These are phyloP conservation scores for Alloplasta piceator DNA, from an alignment of 2,888 invertebrate species.

Conservation along the genomic window DNA sequence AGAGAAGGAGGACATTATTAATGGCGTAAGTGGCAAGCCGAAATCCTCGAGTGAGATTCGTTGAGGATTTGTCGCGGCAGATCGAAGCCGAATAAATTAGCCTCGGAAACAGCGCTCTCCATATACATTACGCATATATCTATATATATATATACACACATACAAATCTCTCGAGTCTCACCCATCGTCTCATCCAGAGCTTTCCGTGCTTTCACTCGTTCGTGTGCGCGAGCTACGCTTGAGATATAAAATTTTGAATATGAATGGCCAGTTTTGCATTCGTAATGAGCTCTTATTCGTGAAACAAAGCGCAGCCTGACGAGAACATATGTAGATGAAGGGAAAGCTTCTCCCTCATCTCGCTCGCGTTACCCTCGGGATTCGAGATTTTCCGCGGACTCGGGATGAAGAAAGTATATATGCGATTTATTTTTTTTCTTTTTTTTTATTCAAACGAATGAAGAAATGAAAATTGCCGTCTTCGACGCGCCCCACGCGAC, in stretches of 20 bases:
- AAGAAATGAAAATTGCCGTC: too few species aligned
- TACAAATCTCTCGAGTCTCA: constrained; percentile 77
- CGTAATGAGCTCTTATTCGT: constrained; percentile 89
- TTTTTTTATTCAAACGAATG: too few species aligned
- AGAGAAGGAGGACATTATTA: constrained; percentile 64
- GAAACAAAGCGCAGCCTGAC: constrained; percentile 83
- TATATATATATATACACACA: constrained; percentile 20
- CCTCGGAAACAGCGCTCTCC: constrained; percentile 83
- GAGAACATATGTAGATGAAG: constrained; percentile 87
- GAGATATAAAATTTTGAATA: constrained; percentile 95
- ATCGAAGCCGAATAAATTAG: constrained; percentile 90
- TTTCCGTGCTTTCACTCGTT: constrained; percentile 45
- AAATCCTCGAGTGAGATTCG: constrained; percentile 70
- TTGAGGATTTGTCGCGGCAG: constrained; percentile 81
- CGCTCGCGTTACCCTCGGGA: not conserved
- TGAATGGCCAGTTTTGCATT: constrained; percentile 95
- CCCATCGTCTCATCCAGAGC: constrained; percentile 48
- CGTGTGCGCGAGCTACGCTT: constrained; percentile 74
- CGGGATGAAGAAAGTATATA: constrained; percentile 14
- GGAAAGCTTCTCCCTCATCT: constrained; percentile 40
- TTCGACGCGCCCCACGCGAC: too few species aligned
- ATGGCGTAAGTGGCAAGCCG: constrained; percentile 56
- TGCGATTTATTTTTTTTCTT: too few species aligned
- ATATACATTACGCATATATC: constrained; percentile 14
- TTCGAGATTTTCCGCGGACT: constrained; percentile 14